Evolutionary conservation across 2,113 vertebrate genomes (phyloP), one percentile per base, ranked within the genome.

Genomic region (Xerus inauris): DNA sequence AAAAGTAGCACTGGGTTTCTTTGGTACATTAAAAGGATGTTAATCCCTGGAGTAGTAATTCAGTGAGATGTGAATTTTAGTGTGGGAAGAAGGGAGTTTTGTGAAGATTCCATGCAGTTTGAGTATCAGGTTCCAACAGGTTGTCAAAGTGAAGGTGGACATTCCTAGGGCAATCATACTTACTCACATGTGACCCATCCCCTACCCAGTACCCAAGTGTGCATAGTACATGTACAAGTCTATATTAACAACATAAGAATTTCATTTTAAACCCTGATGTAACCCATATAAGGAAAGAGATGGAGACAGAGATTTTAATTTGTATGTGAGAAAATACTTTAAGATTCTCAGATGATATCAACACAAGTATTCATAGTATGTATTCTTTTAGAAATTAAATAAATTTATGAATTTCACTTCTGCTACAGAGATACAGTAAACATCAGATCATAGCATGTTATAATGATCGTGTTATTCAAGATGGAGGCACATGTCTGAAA

Each of bases 141-240:
- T 77, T 28, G 45, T 57, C 28, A 47, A 75, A 67, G 40, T 49
- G 40, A 86, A 96, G 49, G 40, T 64, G 8, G 45, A 24, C 59
- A 71, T 94, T 83, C 88, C n/a, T 75, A n/a, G 2, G n/a, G 84
- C 30, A 54, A 26, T 54, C 14, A 67, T 24, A 40, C 54, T 40
- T 22, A 47, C 1, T 69, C 2, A 67, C 16, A 45, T 71, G 57
- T 59, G 57, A 77, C 17, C 6, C 10, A 20, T 14, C 3, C 14
- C 20, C 1, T 62, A 30, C 45, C 62, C 59, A 22, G 45, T 35
- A 85, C 11, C 0, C 14, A 62, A 40, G 42, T 8, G 4, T 30
- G 12, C 26, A 8, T 1, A 22, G 2, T 30, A 7, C 64, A 24
- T 40, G 0, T 8, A 1, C 4, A 22, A 47, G 38, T 26, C 4